Base-by-base conservation (phyloP, 1,140 invertebrate species). In the Halesus radiatus region DNA sequence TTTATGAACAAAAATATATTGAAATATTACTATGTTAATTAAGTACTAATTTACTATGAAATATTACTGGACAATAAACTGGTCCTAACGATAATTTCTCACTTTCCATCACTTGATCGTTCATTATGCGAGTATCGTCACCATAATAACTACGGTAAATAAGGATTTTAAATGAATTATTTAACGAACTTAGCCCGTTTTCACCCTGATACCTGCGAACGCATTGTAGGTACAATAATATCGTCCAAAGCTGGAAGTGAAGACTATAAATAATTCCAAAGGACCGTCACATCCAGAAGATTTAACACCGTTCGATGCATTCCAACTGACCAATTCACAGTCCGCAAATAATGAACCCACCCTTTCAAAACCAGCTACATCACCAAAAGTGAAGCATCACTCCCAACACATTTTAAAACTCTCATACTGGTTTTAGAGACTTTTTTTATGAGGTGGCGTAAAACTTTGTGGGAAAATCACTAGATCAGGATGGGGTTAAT, bases 241-340 rank as follows among this genome's bases (percentile, higher is more conserved):
- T 20, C 6, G 18, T 5, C 56, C 18, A 22, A 20, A 60, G 18
- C 13, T 60, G 20, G 23, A 20, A 60, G 20, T 60, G 56, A 60
- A 60, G 56, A 60, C 18, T 23, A 60, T 20, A 60, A 60, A 60
- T 20, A 13, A 45, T 60, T 23, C 37, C 3, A 60, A 23, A 60
- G 56, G 16, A 60, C 56, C 56, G 18, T 60, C 56, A 13, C 18
- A 60, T 60, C 23, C 56, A 60, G 56, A 60, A 60, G 23, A 23
- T 23, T 60, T 60, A n/a, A 18, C 54, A 18, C 23, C 56, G 56
- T 60, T 20, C n/a, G 18, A 18, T 60, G 56, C 56, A 60, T 60
- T 60, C 56, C 56, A 60, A 60, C 56, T 60, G 56, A 60, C 56
- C 56, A 20, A 60, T 23, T 60, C 18, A 60, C 18, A 20, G 18